phyloP scores from a whole-genome alignment of 2,113 vertebrate species.

The Pomatostomus ruficeps region DNA sequence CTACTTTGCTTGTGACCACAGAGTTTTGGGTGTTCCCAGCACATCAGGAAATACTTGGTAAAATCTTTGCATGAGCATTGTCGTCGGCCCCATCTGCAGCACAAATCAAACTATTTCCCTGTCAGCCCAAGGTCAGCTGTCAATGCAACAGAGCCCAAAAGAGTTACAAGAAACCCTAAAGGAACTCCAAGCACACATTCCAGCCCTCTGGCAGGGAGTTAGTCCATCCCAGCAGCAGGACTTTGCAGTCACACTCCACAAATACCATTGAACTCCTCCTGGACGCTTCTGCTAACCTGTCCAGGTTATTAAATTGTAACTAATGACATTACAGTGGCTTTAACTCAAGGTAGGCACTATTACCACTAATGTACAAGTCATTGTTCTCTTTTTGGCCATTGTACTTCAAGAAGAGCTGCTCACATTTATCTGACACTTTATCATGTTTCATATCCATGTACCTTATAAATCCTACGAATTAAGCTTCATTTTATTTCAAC shows the following conservation, averaged over 20 bases:
- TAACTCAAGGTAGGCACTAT: neutral
- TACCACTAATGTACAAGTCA: neutral
- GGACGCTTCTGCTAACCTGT: neutral
- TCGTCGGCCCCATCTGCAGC: neutral
- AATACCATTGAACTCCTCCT: neutral
- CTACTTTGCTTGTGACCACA: neutral
- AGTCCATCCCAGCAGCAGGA: neutral
- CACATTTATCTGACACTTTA: neutral
- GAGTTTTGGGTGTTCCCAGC: too few species aligned
- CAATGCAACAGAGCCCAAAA: neutral
- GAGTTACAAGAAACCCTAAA: neutral
- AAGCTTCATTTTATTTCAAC: neutral
- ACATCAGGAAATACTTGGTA: neutral
- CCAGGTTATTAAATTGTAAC: neutral
- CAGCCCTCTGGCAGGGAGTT: neutral
- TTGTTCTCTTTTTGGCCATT: fast-evolving
- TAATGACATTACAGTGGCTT: neutral
- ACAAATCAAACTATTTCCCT: neutral
- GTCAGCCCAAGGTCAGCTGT: neutral
- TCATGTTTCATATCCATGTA: neutral
- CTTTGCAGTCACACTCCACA: neutral
- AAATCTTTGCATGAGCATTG: neutral
- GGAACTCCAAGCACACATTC: neutral
- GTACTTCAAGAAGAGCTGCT: neutral
- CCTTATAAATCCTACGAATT: neutral